Conservation (phyloP, 2,113 vertebrate genomes). For the Polypterus senegalus region DNA sequence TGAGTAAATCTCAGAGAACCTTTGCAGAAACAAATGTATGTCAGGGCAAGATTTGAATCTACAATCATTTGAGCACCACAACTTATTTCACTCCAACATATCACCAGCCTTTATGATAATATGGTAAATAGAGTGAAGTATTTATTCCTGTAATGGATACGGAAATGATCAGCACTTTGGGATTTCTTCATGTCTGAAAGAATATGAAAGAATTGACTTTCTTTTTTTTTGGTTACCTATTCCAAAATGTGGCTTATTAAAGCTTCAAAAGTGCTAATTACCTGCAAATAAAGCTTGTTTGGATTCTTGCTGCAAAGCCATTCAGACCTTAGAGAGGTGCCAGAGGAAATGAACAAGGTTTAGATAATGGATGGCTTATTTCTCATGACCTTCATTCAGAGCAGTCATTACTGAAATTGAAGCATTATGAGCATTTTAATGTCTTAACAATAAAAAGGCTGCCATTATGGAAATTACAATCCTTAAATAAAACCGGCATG, state of each 20-base stretch:
- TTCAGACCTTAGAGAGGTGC: not conserved
- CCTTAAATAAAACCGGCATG: conserved; percentile 11
- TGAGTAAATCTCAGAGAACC: too few species aligned
- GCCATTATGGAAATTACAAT: conserved; percentile 8
- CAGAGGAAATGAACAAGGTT: not conserved
- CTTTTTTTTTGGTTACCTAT: not conserved
- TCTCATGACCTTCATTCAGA: conserved; percentile 9
- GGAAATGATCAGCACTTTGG: too few species aligned
- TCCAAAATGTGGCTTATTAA: not conserved
- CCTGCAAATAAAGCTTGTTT: not conserved
- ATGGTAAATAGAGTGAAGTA: too few species aligned
- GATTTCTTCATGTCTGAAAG: too few species aligned
- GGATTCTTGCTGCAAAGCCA: not conserved
- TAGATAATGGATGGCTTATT: not conserved
- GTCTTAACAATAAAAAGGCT: conserved; percentile 10
- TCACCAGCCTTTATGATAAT: too few species aligned
- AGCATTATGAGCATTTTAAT: conserved; percentile 14
- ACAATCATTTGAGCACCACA: too few species aligned
- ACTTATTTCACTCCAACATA: too few species aligned
- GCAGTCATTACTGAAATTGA: conserved; percentile 4
- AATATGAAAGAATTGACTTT: too few species aligned
- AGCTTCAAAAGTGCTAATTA: conserved; percentile 1
- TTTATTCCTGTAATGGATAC: too few species aligned
- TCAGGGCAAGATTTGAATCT: too few species aligned
- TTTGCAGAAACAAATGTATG: too few species aligned